Evolutionary conservation across 1,140 invertebrate species (phyloP), one percentile per base, ranked within the genome.

Genomic region (Bilobella aurantiaca): DNA sequence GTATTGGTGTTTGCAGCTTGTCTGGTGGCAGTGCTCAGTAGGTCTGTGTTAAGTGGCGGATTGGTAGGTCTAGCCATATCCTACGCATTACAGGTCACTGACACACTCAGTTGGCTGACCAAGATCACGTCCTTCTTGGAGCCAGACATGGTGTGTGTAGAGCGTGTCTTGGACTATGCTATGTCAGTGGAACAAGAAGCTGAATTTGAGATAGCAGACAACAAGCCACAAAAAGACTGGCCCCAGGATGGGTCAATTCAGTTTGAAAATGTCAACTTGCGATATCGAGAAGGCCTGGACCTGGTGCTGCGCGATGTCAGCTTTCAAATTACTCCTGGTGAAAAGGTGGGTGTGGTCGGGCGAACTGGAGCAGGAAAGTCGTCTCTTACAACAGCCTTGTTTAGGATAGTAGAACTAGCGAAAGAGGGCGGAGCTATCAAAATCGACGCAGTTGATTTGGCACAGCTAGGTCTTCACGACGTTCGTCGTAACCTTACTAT

Each of bases 341-440:
- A 81, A 80, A 86, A 79, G 28, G 23, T 67, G 0, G 66, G 66
- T 87, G 73, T 78, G 91, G 60, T 82, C 83, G 1, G 82, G 85
- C 66, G 80, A 88, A 92, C 89, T 12, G 93, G 93, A 0, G 91
- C 93, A 34, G 93, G 93, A 18, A 96, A 96, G 76, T 91, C 90
- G 0, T 94, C 92, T 0, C 78, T 96, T 2, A 89, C 93, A 62
- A 79, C 86, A 29, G 86, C 89, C 0, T 75, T 95, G 0, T 94
- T 95, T 74, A 81, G 91, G 58, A 73, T 95, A 63, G 80, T 81
- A 1, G 79, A 84, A 70, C 75, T 76, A n/a, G n/a, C n/a, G n/a
- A n/a, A n/a, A n/a, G n/a, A n/a, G 18, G 61, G 32, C 14, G 86
- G 85, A 16, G 63, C 76, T 0, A 82, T 91, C 30, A 65, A 73